These are phyloP conservation scores for Cololabis saira DNA, from an alignment of 2,113 vertebrate species.

Conservation along the genomic window DNA sequence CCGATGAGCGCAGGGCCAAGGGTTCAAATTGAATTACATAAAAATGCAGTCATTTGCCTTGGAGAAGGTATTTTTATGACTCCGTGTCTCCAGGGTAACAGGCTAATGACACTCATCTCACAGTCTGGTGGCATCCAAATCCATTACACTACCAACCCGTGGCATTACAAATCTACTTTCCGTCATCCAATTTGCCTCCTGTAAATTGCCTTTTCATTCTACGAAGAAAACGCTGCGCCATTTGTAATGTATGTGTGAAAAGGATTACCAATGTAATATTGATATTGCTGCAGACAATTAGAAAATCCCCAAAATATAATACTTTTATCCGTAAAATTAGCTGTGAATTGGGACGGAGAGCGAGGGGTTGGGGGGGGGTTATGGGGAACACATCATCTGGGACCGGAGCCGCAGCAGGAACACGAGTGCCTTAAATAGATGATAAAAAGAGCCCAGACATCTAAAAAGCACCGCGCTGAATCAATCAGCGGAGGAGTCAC, in stretches of 20 bases:
- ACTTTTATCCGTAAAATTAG: constrained; percentile 63
- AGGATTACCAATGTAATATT: constrained; percentile 76
- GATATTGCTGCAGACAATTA: constrained; percentile 77
- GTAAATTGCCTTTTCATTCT: constrained; percentile 80
- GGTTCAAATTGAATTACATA: constrained; percentile 70
- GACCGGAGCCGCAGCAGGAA: constrained; percentile 33
- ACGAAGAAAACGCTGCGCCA: constrained; percentile 59
- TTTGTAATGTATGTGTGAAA: constrained; percentile 73
- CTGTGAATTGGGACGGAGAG: constrained; percentile 33
- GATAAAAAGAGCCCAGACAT: constrained; percentile 46
- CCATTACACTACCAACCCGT: constrained; percentile 75
- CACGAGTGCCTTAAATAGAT: constrained; percentile 43
- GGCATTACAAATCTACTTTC: constrained; percentile 76
- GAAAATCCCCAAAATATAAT: constrained; percentile 58
- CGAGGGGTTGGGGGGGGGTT: background rate
- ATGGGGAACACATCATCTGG: constrained; percentile 26
- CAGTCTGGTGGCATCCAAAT: constrained; percentile 76
- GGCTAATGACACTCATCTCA: constrained; percentile 75
- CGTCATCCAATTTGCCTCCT: constrained; percentile 80
- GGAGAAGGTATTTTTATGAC: constrained; percentile 71
- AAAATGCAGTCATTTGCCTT: constrained; percentile 67
- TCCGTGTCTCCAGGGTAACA: constrained; percentile 68
- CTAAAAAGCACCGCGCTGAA: constrained; percentile 39
- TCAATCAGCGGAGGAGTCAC: constrained; percentile 38
- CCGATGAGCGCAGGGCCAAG: constrained; percentile 24